Base-by-base conservation (phyloP, 2,888 invertebrate genomes). In the Coelinius sp. region DNA sequence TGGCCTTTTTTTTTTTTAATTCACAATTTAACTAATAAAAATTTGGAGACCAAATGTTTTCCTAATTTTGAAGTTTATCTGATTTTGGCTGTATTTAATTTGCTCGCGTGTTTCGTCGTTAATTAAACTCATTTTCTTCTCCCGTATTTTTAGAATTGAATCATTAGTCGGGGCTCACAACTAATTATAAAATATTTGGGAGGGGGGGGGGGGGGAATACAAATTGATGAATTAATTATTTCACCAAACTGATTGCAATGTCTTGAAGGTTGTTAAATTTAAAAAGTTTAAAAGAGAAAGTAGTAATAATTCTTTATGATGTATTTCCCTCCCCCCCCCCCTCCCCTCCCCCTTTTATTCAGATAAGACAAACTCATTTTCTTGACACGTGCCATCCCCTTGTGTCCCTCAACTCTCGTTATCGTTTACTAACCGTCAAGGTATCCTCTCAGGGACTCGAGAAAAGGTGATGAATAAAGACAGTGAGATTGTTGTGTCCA, bases 331-430 rank as follows among this genome's bases (percentile, higher is more conserved):
- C 22, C 56, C n/a, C n/a, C n/a, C n/a, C n/a, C n/a, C n/a, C n/a
- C n/a, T n/a, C n/a, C n/a, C n/a, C n/a, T n/a, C n/a, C n/a, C n/a
- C n/a, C n/a, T n/a, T n/a, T n/a, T n/a, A 14, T 17, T 53, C 46
- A 73, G 67, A 74, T 72, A 73, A 70, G 63, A 52, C 49, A 69
- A 44, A 74, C 66, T 38, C 63, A 53, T 71, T 73, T 78, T 78
- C 74, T 76, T 77, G 82, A 78, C 82, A 82, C 82, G 82, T 82
- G 82, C 82, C 81, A 71, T 49, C 65, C 56, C 56, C 68, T 59
- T 68, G 44, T 56, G 66, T 68, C 68, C 69, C 73, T 73, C 71
- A 75, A 71, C 72, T 72, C 76, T 74, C 71, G 70, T 70, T 76
- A 52, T 70, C 74, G 59, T 65, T 56, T 68, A 75, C 44, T 31